These are phyloP conservation scores for Gopherus evgoodei DNA, from an alignment of 2,113 vertebrate genomes.

Conservation along the genomic window DNA sequence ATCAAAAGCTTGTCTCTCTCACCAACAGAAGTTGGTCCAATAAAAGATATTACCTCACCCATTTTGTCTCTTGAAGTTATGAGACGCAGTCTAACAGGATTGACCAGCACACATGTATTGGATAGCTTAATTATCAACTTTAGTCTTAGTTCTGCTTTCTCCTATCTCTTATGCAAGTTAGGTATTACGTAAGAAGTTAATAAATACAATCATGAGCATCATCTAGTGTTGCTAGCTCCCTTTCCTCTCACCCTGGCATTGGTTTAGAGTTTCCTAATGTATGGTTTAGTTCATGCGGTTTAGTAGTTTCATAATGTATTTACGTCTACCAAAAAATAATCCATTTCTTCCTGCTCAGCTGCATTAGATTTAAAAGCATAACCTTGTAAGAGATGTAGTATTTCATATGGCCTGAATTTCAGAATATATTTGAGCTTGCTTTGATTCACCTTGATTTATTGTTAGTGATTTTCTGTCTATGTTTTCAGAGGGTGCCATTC, in stretches of 20 bases:
- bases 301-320: background rate
- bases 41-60: too few relatives aligned
- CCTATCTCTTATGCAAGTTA: background rate
- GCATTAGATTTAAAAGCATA: background rate
- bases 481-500: background rate
- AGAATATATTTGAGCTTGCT: background rate
- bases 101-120: rapidly evolving
- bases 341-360: too few relatives aligned
- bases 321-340: background rate
- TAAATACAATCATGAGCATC: background rate
- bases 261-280: too few relatives aligned
- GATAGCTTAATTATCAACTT: background rate
- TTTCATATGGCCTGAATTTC: background rate
- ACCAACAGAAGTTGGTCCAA: background rate
- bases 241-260: background rate
- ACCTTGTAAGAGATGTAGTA: background rate
- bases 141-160: background rate
- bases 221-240: background rate
- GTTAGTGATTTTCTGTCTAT: background rate
- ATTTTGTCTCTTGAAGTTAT: background rate
- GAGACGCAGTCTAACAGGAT: background rate
- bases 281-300: background rate
- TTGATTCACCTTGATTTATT: background rate
- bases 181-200: too few relatives aligned
- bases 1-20: background rate